Base-by-base conservation (phyloP, 2,113 vertebrate genomes). In the Alethe diademata region DNA sequence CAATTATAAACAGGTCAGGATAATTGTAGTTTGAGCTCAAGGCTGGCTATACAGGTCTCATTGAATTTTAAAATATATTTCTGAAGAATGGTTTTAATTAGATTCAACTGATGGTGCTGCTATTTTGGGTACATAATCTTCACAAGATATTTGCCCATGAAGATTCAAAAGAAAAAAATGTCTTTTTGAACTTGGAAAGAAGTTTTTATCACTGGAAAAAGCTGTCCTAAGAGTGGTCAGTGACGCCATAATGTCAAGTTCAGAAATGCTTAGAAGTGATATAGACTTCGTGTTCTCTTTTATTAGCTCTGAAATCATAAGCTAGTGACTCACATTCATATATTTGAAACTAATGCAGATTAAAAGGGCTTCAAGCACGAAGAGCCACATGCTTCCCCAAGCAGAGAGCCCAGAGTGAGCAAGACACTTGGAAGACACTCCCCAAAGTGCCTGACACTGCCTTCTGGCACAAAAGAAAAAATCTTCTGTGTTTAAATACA, bases 321-420 rank as follows among this genome's bases (percentile, higher is more conserved):
- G 73, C 86, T 89, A 69, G 80, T 94, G 74, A 96, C 88, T 97
- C 96, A 74, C 85, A 88, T 94, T 97, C 76, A 74, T 88, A 42
- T 95, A 90, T 94, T 97, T 97, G 93, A 96, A 97, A 92, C 65
- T 94, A 88, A 93, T 86, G 70, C 83, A 96, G 96, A 96, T 97
- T 97, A 97, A 97, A 93, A 88, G 90, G 80, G 83, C 87, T 96
- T 95, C 67, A 92, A 97, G 93, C 93, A 97, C 92, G 76, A 91
- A 74, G 83, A 95, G 43, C 96, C 48, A 57, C 73, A 88, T 78
- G 79, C 89, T 86, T 93, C 73, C 70, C 65, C 42, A 58, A 87
- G 66, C 47, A 87, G 66, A 56, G 71, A 89, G 74, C 75, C 61
- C 1, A 0, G 85, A 54, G 66, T 76, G 88, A 93, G 31, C 69